These are phyloP conservation scores for Salmo trutta DNA, from an alignment of 2,797 vertebrate species.

Conservation along the genomic window DNA sequence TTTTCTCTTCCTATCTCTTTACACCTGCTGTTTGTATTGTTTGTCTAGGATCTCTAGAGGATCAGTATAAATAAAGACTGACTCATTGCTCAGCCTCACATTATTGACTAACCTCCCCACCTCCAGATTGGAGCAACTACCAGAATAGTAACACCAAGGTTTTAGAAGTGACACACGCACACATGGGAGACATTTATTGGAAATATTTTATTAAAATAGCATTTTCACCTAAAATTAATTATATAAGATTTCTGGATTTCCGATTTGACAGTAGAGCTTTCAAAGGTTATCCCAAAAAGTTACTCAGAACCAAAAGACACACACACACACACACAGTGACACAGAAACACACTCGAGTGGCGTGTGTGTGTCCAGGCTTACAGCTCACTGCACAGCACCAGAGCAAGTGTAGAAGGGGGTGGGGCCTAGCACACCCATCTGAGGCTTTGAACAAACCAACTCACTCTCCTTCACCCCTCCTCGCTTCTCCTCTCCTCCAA, in stretches of 20 bases:
- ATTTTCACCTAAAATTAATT: constrained; percentile 77
- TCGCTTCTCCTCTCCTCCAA: background rate
- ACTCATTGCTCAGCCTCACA: background rate
- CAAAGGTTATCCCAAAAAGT: constrained; percentile 40
- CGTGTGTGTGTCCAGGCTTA: constrained; percentile 15
- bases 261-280: constrained; percentile 52
- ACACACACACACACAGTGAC: constrained; percentile 26
- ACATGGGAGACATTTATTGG: constrained; percentile 55
- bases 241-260: constrained; percentile 51
- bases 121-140: background rate
- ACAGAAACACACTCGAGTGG: constrained; percentile 33
- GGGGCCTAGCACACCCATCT: background rate
- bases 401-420: background rate
- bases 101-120: background rate
- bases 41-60: background rate
- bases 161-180: background rate
- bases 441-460: background rate
- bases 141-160: background rate
- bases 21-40: background rate
- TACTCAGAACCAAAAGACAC: constrained; percentile 30
- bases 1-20: background rate
- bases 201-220: constrained; percentile 98
- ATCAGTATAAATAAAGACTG: constrained; percentile 7
- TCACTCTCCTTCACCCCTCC: background rate
- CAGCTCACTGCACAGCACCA: constrained; percentile 4